Evolutionary conservation across 1,140 invertebrate species (phyloP).

Genomic region (Centruroides vittatus): DNA sequence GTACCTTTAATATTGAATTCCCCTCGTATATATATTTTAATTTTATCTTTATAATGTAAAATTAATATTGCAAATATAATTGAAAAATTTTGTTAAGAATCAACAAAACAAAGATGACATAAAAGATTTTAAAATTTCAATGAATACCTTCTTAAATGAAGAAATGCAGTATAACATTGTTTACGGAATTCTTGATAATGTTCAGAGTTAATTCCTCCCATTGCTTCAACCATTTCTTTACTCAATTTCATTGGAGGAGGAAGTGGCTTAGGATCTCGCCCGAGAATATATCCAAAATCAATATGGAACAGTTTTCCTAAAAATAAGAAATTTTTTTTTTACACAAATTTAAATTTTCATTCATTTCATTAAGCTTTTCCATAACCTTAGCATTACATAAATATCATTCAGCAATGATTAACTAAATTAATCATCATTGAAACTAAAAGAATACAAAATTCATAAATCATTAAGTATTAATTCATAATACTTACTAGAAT

Average conservation of each 20-base stretch:
- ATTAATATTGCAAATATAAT: not conserved
- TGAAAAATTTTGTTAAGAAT: not conserved
- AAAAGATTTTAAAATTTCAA: not conserved
- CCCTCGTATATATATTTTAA: too few relatives aligned
- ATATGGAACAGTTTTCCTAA: conserved; percentile 88
- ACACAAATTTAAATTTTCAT: too few relatives aligned
- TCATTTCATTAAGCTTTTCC: too few relatives aligned
- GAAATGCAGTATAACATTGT: conserved; percentile 90
- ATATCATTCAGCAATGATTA: too few relatives aligned
- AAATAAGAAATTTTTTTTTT: too few relatives aligned
- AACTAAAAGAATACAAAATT: too few relatives aligned
- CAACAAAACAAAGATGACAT: not conserved
- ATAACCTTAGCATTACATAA: too few relatives aligned
- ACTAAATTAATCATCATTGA: too few relatives aligned
- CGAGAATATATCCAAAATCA: conserved; percentile 98
- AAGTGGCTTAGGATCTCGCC: conserved; percentile 93
- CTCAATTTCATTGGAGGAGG: conserved; percentile 95
- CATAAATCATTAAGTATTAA: too few relatives aligned
- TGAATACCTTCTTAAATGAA: conserved; percentile 66
- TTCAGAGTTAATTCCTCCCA: conserved; percentile 88
- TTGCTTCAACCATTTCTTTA: conserved; percentile 98
- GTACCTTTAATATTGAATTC: too few relatives aligned
- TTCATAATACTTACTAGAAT: too few relatives aligned
- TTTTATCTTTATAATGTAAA: too few relatives aligned
- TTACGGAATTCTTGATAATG: conserved; percentile 90